Percentiles rank a stretch among this genome's conserved stretches.
Evolutionary conservation across 1,140 invertebrate species (phyloP).

Genomic region (Aphelinus certus): DNA sequence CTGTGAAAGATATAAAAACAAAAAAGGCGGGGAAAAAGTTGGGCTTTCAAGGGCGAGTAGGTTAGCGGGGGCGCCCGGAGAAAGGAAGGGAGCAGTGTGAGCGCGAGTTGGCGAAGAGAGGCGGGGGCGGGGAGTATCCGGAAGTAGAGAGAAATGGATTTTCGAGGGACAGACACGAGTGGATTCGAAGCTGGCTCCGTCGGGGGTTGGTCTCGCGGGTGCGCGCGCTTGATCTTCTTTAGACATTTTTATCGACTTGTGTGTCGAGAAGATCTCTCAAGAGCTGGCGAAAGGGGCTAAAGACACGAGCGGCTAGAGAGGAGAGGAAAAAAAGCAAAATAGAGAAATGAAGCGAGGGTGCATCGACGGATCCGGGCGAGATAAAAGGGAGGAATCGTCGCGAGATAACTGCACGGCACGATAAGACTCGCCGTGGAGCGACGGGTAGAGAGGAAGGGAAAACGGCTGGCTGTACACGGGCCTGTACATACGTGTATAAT

Average conservation of each 20-base stretch:
- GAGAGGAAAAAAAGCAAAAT: not conserved
- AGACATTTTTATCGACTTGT: conserved; percentile 36
- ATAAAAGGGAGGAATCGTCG: conserved; percentile 35
- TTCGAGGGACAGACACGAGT: conserved; percentile 31
- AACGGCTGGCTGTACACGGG: conserved; percentile 2
- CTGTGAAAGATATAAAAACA: no score
- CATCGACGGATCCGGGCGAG: conserved; percentile 9
- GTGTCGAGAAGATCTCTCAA: conserved; percentile 25
- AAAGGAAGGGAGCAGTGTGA: not conserved
- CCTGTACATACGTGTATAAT: not conserved
- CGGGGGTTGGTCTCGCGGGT: not conserved
- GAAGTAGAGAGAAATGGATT: conserved; percentile 34
- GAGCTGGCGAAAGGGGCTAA: conserved; percentile 8
- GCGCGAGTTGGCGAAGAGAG: no score
- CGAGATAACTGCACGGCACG: conserved; percentile 33
- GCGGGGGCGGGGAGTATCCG: conserved; percentile 7
- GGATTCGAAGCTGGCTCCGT: conserved; percentile 24
- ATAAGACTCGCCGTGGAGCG: conserved; percentile 29
- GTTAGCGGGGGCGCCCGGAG: not conserved
- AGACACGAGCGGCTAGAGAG: not conserved
- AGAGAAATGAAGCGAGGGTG: conserved; percentile 14
- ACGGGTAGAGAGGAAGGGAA: conserved; percentile 7
- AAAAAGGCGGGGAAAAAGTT: no score
- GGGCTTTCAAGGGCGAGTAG: no score
- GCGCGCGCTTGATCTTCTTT: conserved; percentile 29